Evolutionary conservation across 2,888 invertebrate species (phyloP).

Genomic region (Tachina grossa): DNA sequence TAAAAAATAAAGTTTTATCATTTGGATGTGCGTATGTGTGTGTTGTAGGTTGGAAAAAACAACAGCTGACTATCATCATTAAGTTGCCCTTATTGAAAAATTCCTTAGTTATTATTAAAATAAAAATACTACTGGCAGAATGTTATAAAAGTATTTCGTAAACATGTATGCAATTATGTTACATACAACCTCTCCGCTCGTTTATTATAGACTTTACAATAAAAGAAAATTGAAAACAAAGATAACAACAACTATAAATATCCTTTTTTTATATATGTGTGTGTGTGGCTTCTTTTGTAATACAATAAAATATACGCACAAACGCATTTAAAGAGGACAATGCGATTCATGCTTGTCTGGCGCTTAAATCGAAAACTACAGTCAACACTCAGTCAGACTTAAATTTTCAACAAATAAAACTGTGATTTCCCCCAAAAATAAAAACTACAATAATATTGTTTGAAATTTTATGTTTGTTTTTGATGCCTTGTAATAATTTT

Average conservation of each 20-base stretch:
- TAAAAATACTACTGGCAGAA: background rate
- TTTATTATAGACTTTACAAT: slow-evolving; percentile 21
- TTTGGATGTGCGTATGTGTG: too few species aligned
- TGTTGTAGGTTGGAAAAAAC: too few species aligned
- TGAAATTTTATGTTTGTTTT: background rate
- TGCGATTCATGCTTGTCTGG: slow-evolving; percentile 36
- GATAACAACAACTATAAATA: slow-evolving; percentile 21
- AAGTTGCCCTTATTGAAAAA: background rate
- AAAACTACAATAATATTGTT: slow-evolving; percentile 11
- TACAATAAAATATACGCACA: slow-evolving; percentile 41
- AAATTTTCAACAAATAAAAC: slow-evolving; percentile 39
- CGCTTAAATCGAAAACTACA: slow-evolving; percentile 5
- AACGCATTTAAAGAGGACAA: slow-evolving; percentile 24
- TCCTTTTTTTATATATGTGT: slow-evolving; percentile 3
- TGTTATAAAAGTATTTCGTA: background rate
- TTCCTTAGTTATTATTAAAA: background rate
- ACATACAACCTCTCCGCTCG: slow-evolving; percentile 7
- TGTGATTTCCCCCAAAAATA: slow-evolving; percentile 38
- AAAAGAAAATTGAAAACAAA: slow-evolving; percentile 17
- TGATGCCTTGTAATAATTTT: background rate
- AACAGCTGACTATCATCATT: background rate
- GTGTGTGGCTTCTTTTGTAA: slow-evolving; percentile 17
- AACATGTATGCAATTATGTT: slow-evolving; percentile 6
- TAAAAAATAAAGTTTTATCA: too few species aligned
- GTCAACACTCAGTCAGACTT: slow-evolving; percentile 7